Base-by-base conservation (phyloP, 2,888 invertebrate species). In the Tachystola acroxantha region DNA sequence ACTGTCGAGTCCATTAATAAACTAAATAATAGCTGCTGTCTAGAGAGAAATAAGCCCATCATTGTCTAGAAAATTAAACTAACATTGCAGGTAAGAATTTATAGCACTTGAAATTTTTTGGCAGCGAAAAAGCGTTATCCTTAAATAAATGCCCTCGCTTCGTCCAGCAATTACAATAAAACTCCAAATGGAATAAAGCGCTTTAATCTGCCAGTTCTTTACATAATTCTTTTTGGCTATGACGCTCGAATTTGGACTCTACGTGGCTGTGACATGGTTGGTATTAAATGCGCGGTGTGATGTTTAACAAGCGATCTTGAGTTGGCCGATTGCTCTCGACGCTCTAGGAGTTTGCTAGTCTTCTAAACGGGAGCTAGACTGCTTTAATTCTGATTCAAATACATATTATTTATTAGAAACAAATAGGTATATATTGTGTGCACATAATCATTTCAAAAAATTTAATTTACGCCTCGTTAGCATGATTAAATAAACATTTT, bases 271-370 rank as follows among this genome's bases (percentile, higher is more conserved):
- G 16, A 40, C 57, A 63, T 39, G 40, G 53, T 25, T 33, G 38
- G 37, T 37, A 52, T 60, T 56, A 10, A 39, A 20, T 43, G 40
- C 42, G 37, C 10, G 13, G 2, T 11, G 19, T 19, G 37, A 29
- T 40, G 45, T 46, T 54, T 60, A 64, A 65, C 66, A 62, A 72
- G 63, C 53, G 45, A 47, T 61, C 66, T 63, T 48, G 55, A 60
- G 46, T 37, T 38, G 46, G 46, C 46, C 56, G 53, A 62, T 61
- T 55, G 57, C 58, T 50, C 62, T 54, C 44, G 39, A 43, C 46
- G 38, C 37, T 19, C 7, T 10, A 16, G 31, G 31, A 16, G 32
- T 6, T 22, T 22, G 46, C 55, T 49, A 48, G 48, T 48, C 53
- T 50, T 33, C 50, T 49, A 41, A 48, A 34, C 44, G 37, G 39